These are phyloP conservation scores for Xestobium rufovillosum DNA, from an alignment of 2,888 invertebrate genomes.

Conservation along the genomic window DNA sequence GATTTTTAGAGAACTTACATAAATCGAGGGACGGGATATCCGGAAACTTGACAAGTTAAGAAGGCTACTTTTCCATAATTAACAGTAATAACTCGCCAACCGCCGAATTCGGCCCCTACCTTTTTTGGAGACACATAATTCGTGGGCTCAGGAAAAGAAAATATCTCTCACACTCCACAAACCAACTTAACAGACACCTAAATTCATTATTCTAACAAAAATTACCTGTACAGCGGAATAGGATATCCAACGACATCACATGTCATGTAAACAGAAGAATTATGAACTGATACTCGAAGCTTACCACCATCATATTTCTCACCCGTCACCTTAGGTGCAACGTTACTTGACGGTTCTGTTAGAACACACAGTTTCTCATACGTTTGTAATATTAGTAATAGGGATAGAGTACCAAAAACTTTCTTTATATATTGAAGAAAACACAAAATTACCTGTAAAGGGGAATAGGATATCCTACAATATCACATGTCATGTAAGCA, in stretches of 20 bases:
- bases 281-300: slow-evolving; percentile 48
- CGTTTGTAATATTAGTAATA: too few relatives aligned
- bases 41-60: slow-evolving; percentile 56
- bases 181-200: slow-evolving; percentile 30
- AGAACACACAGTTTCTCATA: background rate
- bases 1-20: slow-evolving; percentile 41
- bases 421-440: too few relatives aligned
- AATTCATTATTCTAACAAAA: slow-evolving; percentile 21
- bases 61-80: slow-evolving; percentile 48
- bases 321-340: slow-evolving; percentile 52
- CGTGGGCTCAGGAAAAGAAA: slow-evolving; percentile 45
- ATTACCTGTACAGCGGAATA: slow-evolving; percentile 63
- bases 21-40: slow-evolving; percentile 49
- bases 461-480: slow-evolving; percentile 62
- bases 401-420: too few relatives aligned
- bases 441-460: slow-evolving; percentile 58
- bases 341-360: slow-evolving; percentile 57
- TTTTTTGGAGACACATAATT: slow-evolving; percentile 58
- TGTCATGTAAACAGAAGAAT: slow-evolving; percentile 52
- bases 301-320: slow-evolving; percentile 50
- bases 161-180: slow-evolving; percentile 52
- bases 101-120: slow-evolving; percentile 48
- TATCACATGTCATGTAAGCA: slow-evolving; percentile 59
- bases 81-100: slow-evolving; percentile 56
- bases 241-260: slow-evolving; percentile 65